Evolutionary conservation across 1,140 invertebrate species (phyloP).

Genomic region (Magallana angulata): DNA sequence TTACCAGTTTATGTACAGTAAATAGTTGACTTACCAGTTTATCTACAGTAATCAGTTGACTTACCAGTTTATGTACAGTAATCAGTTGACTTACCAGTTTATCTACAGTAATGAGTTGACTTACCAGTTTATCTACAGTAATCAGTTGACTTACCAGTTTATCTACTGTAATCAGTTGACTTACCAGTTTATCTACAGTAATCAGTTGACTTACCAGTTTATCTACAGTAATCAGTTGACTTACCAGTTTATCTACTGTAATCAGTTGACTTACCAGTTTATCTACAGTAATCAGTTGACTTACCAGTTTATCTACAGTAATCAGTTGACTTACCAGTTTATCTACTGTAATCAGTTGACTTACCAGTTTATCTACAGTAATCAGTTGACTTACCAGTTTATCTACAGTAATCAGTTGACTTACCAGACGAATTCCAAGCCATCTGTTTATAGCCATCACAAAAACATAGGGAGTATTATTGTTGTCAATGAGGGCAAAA

Average conservation of each 20-base stretch:
- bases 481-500: slow-evolving; percentile 85
- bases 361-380: slow-evolving; percentile 82
- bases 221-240: slow-evolving; percentile 46
- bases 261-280: slow-evolving; percentile 82
- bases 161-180: slow-evolving; percentile 45
- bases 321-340: slow-evolving; percentile 82
- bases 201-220: slow-evolving; percentile 82
- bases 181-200: slow-evolving; percentile 82
- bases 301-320: slow-evolving; percentile 82
- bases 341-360: slow-evolving; percentile 45
- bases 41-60: slow-evolving; percentile 46
- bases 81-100: slow-evolving; percentile 82
- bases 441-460: slow-evolving; percentile 90
- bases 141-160: slow-evolving; percentile 82
- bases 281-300: slow-evolving; percentile 46
- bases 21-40: slow-evolving; percentile 82
- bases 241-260: slow-evolving; percentile 82
- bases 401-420: slow-evolving; percentile 46
- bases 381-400: slow-evolving; percentile 82
- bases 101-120: slow-evolving; percentile 45
- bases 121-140: slow-evolving; percentile 82
- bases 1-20: slow-evolving; percentile 82
- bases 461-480: slow-evolving; percentile 88
- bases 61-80: slow-evolving; percentile 82
- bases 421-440: slow-evolving; percentile 89